Evolutionary conservation across 2,888 invertebrate species (phyloP), one percentile per base, ranked within the genome.

Genomic region (Eristalinus sepulchralis): DNA sequence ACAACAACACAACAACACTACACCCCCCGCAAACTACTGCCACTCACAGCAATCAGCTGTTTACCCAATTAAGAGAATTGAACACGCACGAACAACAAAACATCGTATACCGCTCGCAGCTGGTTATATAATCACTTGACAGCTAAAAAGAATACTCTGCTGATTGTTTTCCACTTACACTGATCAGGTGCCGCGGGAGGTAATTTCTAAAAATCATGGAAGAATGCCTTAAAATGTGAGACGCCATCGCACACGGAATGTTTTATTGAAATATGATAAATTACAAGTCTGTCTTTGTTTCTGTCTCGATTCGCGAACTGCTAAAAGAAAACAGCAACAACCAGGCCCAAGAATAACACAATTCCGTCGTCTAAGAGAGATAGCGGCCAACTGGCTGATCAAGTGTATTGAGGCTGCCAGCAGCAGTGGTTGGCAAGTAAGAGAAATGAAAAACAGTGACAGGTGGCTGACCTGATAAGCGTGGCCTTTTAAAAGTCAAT

Each of bases 151-250:
- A 47, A 47, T 17, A 47, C 17, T 20, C 20, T 4, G 34, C 59
- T n/a, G 20, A 36, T 13, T n/a, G 57, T 76, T 66, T 17, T 17
- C 22, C 81, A 88, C 79, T 83, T 88, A 88, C 88, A 34, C 89
- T 85, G 24, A 71, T 79, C n/a, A 89, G 71, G 76, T 89, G 89
- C 79, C 86, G 89, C 70, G 89, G 89, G 39, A 89, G 78, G 75
- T 87, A 89, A 34, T 77, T 90, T 31, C 88, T 90, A 2, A 91
- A 82, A 68, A 91, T 57, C 6, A 89, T 70, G 60, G 89, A 88
- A 81, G 88, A 78, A 80, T 89, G 91, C 88, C 90, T 90, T 24
- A 91, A 89, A 75, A 91, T 88, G 88, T 90, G 89, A 73, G 89
- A 88, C 75, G 91, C 90, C 91, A 91, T 63, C 33, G 2, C 31